Conservation (phyloP, 2,888 invertebrate species). For the Bimastos eiseni region DNA sequence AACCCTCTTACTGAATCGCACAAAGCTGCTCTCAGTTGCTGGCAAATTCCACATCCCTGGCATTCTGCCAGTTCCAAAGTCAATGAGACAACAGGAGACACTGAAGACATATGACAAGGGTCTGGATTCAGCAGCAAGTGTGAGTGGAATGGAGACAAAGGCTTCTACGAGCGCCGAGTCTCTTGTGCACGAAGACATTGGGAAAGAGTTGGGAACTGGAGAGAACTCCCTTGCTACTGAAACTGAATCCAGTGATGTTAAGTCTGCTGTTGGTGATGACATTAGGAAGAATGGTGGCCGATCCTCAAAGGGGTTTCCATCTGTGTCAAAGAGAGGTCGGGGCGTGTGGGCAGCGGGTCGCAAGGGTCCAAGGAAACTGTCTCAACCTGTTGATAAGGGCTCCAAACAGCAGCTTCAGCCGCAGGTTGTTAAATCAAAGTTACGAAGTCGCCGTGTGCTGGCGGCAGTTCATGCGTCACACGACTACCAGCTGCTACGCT, state of each 20-base stretch:
- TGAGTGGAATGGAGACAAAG: neutral
- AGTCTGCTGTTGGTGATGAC: neutral
- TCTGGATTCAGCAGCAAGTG: neutral
- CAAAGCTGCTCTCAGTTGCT: constrained; percentile 29
- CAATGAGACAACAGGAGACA: neutral
- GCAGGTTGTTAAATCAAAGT: constrained; percentile 18
- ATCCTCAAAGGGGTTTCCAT: neutral
- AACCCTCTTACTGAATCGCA: constrained; percentile 28
- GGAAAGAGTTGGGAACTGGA: neutral
- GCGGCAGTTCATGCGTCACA: constrained; percentile 32
- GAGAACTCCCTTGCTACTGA: neutral
- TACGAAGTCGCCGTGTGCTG: constrained; percentile 14
- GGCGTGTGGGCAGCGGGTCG: neutral
- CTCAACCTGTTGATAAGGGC: neutral
- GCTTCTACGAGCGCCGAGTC: neutral
- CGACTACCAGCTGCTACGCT: constrained; percentile 44
- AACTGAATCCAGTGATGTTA: neutral
- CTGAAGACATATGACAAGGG: neutral
- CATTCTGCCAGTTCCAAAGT: constrained; percentile 13
- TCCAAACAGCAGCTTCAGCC: neutral
- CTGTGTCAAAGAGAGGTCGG: neutral
- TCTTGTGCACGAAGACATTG: neutral
- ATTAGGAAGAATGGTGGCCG: neutral
- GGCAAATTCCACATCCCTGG: constrained; percentile 26
- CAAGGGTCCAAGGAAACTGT: neutral